Conservation (phyloP, 2,888 invertebrate species). For the Pocota personata region DNA sequence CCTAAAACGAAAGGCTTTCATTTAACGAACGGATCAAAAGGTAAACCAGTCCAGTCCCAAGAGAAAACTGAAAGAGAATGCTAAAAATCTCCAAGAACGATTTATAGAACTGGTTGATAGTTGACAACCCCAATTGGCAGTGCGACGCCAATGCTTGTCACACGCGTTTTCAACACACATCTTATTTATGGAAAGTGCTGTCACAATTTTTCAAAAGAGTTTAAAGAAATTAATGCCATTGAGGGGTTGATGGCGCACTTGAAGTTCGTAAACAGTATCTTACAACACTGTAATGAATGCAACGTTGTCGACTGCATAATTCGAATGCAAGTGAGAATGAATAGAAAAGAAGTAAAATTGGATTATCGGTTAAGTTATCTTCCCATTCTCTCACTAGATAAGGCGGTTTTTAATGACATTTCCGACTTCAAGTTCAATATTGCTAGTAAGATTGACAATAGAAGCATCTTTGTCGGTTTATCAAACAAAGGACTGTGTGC, state of each 20-base stretch:
- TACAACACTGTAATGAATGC: background rate
- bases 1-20: constrained; percentile 49
- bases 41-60: constrained; percentile 59
- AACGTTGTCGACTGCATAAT: background rate
- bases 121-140: constrained; percentile 35
- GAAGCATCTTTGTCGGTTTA: too few species aligned
- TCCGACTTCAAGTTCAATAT: too few species aligned
- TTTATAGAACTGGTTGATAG: constrained; percentile 64
- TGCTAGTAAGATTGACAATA: too few species aligned
- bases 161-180: background rate
- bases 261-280: background rate
- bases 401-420: too few species aligned
- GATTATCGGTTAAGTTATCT: background rate
- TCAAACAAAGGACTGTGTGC: too few species aligned
- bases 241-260: background rate
- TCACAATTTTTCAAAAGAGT: background rate
- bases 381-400: too few species aligned
- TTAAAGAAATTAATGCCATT: background rate
- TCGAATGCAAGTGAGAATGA: background rate
- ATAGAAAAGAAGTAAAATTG: background rate
- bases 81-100: constrained; percentile 26
- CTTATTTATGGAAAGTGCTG: background rate
- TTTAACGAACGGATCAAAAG: constrained; percentile 45
- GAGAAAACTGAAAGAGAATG: constrained; percentile 19
- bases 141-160: constrained; percentile 9